These are phyloP conservation scores for Chiroxiphia lanceolata DNA, from an alignment of 2,797 vertebrate species.

Conservation along the genomic window DNA sequence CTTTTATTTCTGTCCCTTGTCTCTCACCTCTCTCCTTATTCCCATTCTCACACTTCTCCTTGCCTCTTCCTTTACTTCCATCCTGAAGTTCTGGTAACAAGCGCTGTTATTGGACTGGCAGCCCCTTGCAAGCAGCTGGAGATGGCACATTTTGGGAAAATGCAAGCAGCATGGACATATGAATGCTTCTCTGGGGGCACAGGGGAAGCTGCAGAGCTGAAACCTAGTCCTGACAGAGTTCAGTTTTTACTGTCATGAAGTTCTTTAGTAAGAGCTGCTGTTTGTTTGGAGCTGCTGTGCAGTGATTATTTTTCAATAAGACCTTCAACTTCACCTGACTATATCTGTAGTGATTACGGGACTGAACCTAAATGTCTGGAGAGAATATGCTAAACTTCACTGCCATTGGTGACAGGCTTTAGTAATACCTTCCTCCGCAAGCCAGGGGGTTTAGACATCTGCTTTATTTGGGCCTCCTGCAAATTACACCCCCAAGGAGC, in stretches of 20 bases:
- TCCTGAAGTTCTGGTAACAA: neutral
- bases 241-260: neutral
- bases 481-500: neutral
- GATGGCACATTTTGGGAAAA: neutral
- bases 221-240: neutral
- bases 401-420: neutral
- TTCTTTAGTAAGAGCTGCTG: neutral
- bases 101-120: neutral
- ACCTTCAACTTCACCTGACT: neutral
- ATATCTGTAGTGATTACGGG: neutral
- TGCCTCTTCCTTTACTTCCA: neutral
- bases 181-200: neutral
- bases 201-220: neutral
- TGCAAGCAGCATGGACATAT: neutral
- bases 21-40: neutral
- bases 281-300: neutral
- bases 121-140: neutral
- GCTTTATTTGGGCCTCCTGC: slow-evolving; percentile 8
- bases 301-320: neutral
- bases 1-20: neutral
- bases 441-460: neutral
- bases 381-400: slow-evolving; percentile 17
- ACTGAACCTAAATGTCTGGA: neutral
- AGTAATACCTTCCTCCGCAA: neutral
- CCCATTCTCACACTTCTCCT: neutral